phyloP scores from a whole-genome alignment of 2,797 vertebrate genomes.

The Macropus fuliginosus region DNA sequence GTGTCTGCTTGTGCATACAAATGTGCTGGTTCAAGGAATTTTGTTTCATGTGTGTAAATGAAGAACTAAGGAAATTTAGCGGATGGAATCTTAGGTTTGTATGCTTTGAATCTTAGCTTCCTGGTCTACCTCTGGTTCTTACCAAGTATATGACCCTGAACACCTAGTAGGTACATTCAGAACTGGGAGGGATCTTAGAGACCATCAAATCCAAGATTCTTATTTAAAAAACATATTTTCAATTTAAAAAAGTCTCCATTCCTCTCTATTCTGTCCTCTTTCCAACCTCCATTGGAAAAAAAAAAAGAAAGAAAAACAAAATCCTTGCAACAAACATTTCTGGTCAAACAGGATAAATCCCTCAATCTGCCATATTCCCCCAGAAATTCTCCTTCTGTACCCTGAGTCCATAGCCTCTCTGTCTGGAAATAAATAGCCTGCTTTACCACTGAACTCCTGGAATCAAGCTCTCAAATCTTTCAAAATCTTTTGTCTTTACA shows the following conservation, averaged over 20 bases:
- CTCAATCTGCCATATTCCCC: background rate
- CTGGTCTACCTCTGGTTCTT: background rate
- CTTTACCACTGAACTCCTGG: background rate
- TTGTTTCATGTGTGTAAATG: background rate
- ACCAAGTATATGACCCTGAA: background rate
- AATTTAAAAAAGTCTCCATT: background rate
- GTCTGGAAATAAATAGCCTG: background rate
- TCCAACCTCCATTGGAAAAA: background rate
- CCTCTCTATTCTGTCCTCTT: background rate
- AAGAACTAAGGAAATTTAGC: background rate
- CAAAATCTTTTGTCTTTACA: background rate
- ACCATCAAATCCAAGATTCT: background rate
- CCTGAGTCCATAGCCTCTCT: background rate
- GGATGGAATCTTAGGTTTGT: background rate
- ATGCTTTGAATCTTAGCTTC: background rate
- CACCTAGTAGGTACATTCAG: background rate
- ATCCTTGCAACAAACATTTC: background rate
- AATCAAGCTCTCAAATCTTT: background rate
- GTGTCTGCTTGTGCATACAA: slow-evolving; percentile 20
- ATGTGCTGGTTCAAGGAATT: slow-evolving; percentile 59
- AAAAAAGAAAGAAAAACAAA: background rate
- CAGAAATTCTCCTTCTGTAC: background rate
- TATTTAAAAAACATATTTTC: background rate
- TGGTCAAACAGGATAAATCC: background rate
- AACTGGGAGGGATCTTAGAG: background rate